Evolutionary conservation across 2,797 vertebrate species (phyloP).

Genomic region (Tangara arthus): DNA sequence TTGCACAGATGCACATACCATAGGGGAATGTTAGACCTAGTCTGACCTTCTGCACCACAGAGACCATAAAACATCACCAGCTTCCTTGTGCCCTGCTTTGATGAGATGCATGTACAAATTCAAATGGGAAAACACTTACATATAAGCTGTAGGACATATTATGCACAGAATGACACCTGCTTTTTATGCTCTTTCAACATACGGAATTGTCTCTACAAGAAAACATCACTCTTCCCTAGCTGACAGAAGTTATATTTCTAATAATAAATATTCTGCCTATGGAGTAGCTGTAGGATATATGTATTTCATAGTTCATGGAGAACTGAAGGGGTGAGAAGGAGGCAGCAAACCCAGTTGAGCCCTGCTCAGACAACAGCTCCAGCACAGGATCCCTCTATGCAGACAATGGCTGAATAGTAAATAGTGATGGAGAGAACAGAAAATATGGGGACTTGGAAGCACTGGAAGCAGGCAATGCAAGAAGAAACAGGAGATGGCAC

Average conservation of each 20-base stretch:
- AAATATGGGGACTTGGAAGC: accelerated
- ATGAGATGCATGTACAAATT: constrained; percentile 27
- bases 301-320: not conserved
- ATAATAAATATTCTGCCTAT: not conserved
- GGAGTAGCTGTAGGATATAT: not conserved
- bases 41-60: not conserved
- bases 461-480: not conserved
- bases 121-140: constrained; percentile 54
- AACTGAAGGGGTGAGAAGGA: accelerated
- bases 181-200: constrained; percentile 53
- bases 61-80: not conserved
- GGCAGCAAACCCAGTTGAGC: not conserved
- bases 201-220: constrained; percentile 32
- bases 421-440: not conserved
- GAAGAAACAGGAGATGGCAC: not conserved
- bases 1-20: not conserved
- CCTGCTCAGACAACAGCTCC: not conserved
- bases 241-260: not conserved
- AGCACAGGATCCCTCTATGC: not conserved
- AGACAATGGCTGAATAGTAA: not conserved
- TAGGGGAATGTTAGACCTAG: not conserved
- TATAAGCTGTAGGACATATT: constrained; percentile 7
- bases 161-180: not conserved
- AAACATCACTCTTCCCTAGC: not conserved
- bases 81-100: not conserved